phyloP scores from a whole-genome alignment of 2,888 invertebrate genomes.

The Aromia moschata region DNA sequence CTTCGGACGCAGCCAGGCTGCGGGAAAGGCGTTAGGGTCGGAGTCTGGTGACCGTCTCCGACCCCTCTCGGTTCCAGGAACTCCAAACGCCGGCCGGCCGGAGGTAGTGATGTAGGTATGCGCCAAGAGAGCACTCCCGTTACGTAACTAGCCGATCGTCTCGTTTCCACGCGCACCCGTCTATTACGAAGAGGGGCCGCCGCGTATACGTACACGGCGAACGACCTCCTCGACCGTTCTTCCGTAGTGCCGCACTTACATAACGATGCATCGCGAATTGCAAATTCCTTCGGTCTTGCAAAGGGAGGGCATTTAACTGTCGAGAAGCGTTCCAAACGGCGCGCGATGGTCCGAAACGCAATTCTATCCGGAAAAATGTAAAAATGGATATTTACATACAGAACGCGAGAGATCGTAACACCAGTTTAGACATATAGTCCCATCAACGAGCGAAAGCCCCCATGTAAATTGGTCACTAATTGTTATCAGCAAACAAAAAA shows the following conservation, averaged over 20 bases:
- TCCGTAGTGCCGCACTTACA: conserved; percentile 29
- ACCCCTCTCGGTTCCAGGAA: conserved; percentile 56
- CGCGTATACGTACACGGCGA: conserved; percentile 10
- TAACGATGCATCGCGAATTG: conserved; percentile 24
- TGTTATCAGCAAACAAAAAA: no score
- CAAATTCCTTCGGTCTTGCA: conserved; percentile 13
- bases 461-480: no score
- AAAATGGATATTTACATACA: no score
- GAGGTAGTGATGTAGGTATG: no score
- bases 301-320: not conserved
- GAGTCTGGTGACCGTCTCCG: conserved; percentile 58
- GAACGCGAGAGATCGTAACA: no score
- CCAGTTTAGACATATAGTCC: no score
- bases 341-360: no score
- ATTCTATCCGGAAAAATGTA: no score
- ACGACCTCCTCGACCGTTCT: conserved; percentile 25
- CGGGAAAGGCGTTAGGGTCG: conserved; percentile 41
- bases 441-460: no score
- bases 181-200: conserved; percentile 5
- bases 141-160: conserved; percentile 47
- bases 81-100: conserved; percentile 47
- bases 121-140: conserved; percentile 43
- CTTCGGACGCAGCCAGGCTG: conserved; percentile 19
- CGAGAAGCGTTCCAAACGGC: not conserved
- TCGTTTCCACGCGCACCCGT: conserved; percentile 38